Base-by-base conservation (phyloP, 2,113 vertebrate genomes). In the Bos javanicus region DNA sequence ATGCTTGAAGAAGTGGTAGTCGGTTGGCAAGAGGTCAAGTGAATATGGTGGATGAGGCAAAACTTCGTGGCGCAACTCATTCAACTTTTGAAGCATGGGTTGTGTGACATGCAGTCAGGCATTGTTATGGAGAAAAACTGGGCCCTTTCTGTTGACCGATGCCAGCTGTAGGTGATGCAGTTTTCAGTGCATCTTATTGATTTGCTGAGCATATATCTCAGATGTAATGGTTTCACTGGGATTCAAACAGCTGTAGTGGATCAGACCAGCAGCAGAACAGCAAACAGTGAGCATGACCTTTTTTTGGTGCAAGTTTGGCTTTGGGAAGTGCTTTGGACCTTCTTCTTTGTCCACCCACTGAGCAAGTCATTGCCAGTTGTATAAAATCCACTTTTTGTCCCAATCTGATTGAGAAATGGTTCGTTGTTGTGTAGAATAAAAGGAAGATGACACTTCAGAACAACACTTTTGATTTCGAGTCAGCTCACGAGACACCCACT, bases 81-180 rank as follows among this genome's bases (percentile, higher is more conserved):
- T 74, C 5, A 4, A 39, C 36, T 39, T 74, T 25, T 74, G 36
- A 74, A 74, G 67, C 1, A 3, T 74, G 39, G 36, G 19, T 23
- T 39, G 5, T 23, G 36, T 0, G 1, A 36, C 67, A 13, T 25
- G 67, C 36, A 13, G 1, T 39, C 1, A 0, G 21, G 67, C 67
- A 3, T 6, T 39, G 36, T 25, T 39, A 39, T 25, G 67, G 21
- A 23, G 36, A 25, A 74, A 23, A 74, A 13, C 6, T 74, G 67
- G 36, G 36, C 67, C 36, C 36, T 74, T 23, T 39, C 67, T 74
- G n/a, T 74, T 74, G 10, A 39, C 21, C 0, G 2, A 39, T 74
- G 21, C n/a, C 11, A 36, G 8, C 64, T 67, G 36, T 23, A 39
- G 8, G n/a, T 36, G 2, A 6, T 71, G 17, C 67, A 12, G 67